Evolutionary conservation across 2,888 invertebrate genomes (phyloP).

Genomic region (Odontothrips loti): DNA sequence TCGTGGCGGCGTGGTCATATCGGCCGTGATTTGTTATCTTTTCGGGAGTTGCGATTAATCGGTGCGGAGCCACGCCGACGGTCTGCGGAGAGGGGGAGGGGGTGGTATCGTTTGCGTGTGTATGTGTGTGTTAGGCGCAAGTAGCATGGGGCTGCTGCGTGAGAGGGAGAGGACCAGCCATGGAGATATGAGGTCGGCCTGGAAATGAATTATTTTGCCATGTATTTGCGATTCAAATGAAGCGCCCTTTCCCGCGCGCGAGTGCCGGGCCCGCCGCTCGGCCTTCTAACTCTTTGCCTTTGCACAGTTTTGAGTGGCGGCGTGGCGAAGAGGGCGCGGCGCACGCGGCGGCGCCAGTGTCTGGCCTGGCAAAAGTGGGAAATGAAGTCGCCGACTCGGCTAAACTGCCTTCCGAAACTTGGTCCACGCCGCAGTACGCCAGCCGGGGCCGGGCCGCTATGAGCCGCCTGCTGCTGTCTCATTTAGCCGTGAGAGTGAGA

Average conservation of each 20-base stretch:
- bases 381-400: neutral
- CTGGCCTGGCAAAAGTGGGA: too few species aligned
- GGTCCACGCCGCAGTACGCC: neutral
- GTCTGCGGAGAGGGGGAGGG: too few species aligned
- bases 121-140: neutral
- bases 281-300: neutral
- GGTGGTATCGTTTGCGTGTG: neutral
- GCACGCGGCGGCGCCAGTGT: too few species aligned
- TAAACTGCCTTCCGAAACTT: neutral
- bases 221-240: constrained; percentile 26
- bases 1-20: neutral
- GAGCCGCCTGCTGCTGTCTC: neutral
- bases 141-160: neutral
- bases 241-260: neutral
- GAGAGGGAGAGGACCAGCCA: neutral
- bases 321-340: too few species aligned
- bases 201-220: constrained; percentile 24
- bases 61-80: neutral
- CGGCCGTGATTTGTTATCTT: neutral
- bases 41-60: neutral
- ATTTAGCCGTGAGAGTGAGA: too few species aligned
- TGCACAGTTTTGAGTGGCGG: neutral
- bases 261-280: neutral
- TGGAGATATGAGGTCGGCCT: constrained; percentile 13
- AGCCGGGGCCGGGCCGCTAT: neutral